Conservation (phyloP, 2,113 vertebrate species). For the Columba livia region DNA sequence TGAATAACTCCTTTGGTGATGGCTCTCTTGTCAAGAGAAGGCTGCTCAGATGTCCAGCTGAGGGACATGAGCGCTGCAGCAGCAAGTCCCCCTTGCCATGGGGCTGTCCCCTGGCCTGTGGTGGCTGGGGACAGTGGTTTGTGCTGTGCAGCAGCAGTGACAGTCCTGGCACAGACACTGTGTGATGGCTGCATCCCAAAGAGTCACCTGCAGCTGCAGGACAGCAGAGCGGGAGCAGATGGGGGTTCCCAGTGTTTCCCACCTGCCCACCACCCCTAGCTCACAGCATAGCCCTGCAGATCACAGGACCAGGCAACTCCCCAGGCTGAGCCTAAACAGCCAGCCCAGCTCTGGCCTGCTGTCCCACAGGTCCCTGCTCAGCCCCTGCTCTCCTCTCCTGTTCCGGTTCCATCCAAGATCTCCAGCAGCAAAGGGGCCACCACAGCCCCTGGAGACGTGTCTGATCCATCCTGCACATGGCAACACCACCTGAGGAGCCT, state of each 20-base stretch:
- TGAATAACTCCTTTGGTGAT: rapidly evolving
- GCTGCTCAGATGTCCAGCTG: neutral
- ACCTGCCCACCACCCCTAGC: neutral
- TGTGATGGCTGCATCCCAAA: rapidly evolving
- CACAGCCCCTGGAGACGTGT: neutral
- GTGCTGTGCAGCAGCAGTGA: neutral
- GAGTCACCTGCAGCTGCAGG: neutral
- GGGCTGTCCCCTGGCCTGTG: rapidly evolving
- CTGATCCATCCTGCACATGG: rapidly evolving
- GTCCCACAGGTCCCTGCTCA: neutral
- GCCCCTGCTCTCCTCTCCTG: too few species aligned
- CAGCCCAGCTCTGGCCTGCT: neutral
- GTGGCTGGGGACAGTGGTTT: neutral
- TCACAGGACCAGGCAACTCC: neutral
- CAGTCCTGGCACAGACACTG: neutral
- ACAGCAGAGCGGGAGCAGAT: rapidly evolving
- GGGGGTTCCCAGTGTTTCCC: neutral
- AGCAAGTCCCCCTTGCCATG: neutral
- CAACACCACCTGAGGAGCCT: neutral
- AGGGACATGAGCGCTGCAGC: neutral
- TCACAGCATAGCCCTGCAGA: neutral
- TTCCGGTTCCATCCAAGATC: neutral
- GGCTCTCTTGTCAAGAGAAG: neutral
- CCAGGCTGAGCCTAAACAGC: neutral
- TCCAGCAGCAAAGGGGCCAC: neutral